Evolutionary conservation across 2,888 invertebrate genomes (phyloP), one percentile per base, ranked within the genome.

Genomic region (Oligia fasciuncula): DNA sequence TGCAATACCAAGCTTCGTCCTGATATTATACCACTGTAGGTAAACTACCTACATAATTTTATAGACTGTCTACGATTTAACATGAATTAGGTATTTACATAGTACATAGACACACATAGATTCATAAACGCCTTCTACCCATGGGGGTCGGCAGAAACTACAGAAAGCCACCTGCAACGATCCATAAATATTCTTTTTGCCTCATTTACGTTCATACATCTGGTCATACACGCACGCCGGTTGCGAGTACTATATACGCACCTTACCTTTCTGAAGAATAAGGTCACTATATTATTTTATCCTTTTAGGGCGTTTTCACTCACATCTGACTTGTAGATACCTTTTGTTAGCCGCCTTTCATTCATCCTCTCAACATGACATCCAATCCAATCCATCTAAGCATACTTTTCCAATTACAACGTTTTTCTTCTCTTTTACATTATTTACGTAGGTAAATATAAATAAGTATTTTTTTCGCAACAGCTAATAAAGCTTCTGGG

Each of bases 41-140:
- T 40, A n/a, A 6, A 11, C 68, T 14, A 70, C 54, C 68, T 14
- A 70, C 54, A 23, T n/a, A n/a, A 73, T 8, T 69, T 8, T 51
- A n/a, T 51, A 40, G 13, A 13, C 4, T 51, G 13, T 69, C 40
- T 35, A 66, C 66, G 17, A 60, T 40, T 49, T 9, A n/a, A 49
- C 49, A 57, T 71, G 65, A 71, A 78, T 79, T 17, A 29, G 29
- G 29, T 29, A 29, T 70, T 77, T 17, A 51, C 51, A 51, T 49
- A 29, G 29, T 29, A 29, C 1, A 29, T 29, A 29, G 29, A 29
- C 29, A 29, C 29, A 49, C 14, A 49, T 49, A 49, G 49, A 6
- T 2, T 19, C 54, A 19, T 54, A 54, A 54, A 19, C 49, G 4
- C 54, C 19, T 54, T 54, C 19, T 54, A 6, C 3, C 54, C 54